Percentiles rank a stretch among this genome's conserved stretches.
Conservation (phyloP, 2,888 invertebrate species). For the Coenonympha arcania region DNA sequence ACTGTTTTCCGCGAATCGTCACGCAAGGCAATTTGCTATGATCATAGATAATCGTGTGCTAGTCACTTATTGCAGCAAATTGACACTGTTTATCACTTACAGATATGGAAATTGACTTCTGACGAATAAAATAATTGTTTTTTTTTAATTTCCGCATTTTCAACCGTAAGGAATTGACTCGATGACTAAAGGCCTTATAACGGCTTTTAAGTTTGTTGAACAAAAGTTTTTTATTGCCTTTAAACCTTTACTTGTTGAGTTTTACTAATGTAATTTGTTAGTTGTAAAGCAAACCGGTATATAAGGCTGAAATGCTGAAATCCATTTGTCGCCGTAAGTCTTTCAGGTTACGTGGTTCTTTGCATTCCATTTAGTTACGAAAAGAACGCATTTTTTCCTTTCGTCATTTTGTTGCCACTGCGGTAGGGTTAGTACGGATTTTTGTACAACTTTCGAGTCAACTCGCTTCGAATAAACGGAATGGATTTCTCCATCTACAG, state of each 20-base stretch:
- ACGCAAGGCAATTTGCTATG: constrained; percentile 14
- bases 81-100: constrained; percentile 4
- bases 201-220: no score
- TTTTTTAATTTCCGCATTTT: not conserved
- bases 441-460: no score
- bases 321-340: no score
- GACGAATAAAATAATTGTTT: not conserved
- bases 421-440: constrained; percentile 35
- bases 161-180: no score
- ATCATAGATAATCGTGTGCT: constrained; percentile 1
- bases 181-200: not conserved
- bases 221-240: no score
- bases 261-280: no score
- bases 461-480: no score
- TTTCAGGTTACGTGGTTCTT: not conserved
- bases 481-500: no score
- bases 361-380: not conserved
- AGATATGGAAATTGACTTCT: constrained; percentile 7
- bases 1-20: constrained; percentile 8
- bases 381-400: constrained; percentile 12
- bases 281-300: no score
- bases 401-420: constrained; percentile 19
- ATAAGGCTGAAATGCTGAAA: no score
- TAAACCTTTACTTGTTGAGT: no score
- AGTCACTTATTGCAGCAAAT: not conserved